Conservation (phyloP, 2,797 vertebrate species). For the Anableps anableps region DNA sequence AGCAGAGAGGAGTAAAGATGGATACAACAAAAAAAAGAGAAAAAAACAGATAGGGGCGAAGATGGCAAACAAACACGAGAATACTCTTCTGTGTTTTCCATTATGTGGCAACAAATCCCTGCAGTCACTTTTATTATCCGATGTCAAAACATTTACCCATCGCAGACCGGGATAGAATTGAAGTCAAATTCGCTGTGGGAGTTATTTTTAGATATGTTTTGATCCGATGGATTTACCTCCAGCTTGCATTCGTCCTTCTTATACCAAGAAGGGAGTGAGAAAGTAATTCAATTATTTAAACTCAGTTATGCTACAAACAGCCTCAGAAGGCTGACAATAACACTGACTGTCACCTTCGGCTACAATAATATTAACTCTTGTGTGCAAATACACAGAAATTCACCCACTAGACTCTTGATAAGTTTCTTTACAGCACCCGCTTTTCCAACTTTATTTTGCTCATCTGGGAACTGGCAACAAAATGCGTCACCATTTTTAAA, state of each 20-base stretch:
- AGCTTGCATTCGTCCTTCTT: conserved; percentile 63
- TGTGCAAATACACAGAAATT: conserved; percentile 25
- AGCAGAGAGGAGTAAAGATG: conserved; percentile 49
- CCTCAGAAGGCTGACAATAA: conserved; percentile 74
- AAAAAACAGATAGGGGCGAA: conserved; percentile 16
- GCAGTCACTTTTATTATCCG: conserved; percentile 66
- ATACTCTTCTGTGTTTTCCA: conserved; percentile 42
- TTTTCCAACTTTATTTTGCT: conserved; percentile 10
- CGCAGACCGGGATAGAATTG: conserved; percentile 53
- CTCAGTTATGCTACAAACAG: conserved; percentile 74
- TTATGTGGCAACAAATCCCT: conserved; percentile 67
- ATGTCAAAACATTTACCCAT: conserved; percentile 72
- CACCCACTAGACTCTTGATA: conserved; percentile 31
- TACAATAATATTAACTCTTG: conserved; percentile 46
- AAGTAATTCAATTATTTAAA: conserved; percentile 77
- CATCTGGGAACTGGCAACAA: background rate
- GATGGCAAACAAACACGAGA: conserved; percentile 42
- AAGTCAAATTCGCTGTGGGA: conserved; percentile 57
- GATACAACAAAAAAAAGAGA: conserved; percentile 13
- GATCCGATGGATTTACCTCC: conserved; percentile 74
- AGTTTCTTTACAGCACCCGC: conserved; percentile 18
- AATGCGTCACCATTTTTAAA: background rate
- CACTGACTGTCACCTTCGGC: conserved; percentile 49
- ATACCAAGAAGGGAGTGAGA: conserved; percentile 61
- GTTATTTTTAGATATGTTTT: conserved; percentile 76